Conservation (phyloP, 1,140 invertebrate genomes). For the Drosophila nasuta region DNA sequence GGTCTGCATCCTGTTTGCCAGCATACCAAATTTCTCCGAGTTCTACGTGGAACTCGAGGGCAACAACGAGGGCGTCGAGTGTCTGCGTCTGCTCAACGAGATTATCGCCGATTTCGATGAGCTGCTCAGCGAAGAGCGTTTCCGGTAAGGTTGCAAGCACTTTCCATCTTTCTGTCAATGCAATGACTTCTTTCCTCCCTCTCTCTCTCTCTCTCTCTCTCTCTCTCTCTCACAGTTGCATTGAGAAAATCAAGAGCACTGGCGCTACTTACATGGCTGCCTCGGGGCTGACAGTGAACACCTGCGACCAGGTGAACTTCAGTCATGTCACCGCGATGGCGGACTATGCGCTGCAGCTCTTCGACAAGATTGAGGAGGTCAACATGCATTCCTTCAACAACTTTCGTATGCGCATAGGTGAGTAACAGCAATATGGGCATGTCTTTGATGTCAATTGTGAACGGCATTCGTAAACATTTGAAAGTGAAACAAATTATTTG, state of each 20-base stretch:
- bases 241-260: slow-evolving; percentile 99
- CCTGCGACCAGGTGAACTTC: slow-evolving; percentile 91
- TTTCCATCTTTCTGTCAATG: neutral
- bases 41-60: slow-evolving; percentile 98
- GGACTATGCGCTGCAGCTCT: slow-evolving; percentile 94
- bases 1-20: slow-evolving; percentile 97
- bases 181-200: neutral
- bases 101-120: slow-evolving; percentile 99
- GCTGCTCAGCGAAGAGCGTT: slow-evolving; percentile 93
- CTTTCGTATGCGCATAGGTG: slow-evolving; percentile 96
- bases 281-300: slow-evolving; percentile 93
- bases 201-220: neutral
- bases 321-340: slow-evolving; percentile 95
- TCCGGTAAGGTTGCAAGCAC: slow-evolving; percentile 85
- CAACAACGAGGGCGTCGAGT: slow-evolving; percentile 98
- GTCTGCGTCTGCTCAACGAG: slow-evolving; percentile 96
- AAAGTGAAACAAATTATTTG: too few relatives aligned
- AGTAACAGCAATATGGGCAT: slow-evolving; percentile 64
- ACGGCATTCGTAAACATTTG: too few relatives aligned
- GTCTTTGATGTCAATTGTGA: too few relatives aligned
- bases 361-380: slow-evolving; percentile 94
- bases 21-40: slow-evolving; percentile 98
- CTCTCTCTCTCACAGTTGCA: slow-evolving; percentile 86
- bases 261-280: slow-evolving; percentile 99
- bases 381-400: slow-evolving; percentile 99